Evolutionary conservation across 2,797 vertebrate species (phyloP), one percentile per base, ranked within the genome.

Genomic region (Pelobates cultripes): DNA sequence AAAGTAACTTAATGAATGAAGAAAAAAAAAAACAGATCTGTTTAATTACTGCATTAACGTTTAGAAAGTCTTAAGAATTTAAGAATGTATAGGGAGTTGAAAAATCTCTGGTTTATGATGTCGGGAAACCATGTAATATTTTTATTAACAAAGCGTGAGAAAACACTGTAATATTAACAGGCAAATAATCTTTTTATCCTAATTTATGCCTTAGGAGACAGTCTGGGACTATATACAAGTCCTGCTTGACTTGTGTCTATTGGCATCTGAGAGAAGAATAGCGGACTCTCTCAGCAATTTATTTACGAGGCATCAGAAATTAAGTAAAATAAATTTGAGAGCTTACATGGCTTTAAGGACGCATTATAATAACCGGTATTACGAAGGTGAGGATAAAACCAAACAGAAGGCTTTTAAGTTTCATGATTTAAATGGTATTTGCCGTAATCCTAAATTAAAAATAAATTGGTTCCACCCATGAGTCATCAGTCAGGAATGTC

Each of bases 231-330:
- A 43, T 41, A n/a, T 9, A 10, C 57, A 64, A 10, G 2, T 64
- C 55, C 13, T 57, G 55, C 13, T 57, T 15, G 14, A 47, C 40
- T 55, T 53, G 40, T 13, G 45, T 53, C 72, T 42, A 14, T 3
- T 61, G 72, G 14, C 13, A 40, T 60, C n/a, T 3, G 7, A 42
- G 7, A 14, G 43, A 70, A 75, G 44, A 67, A 68, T 73, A 70
- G 12, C 2, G 43, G 41, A 51, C 61, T 51, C 41, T 17, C 70
- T 55, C 45, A 3, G 45, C 40, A 55, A 73, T 51, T 14, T 43
- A 68, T 81, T 81, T 81, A 76, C 73, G 40, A 81, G 57, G 68
- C 63, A 68, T 74, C 42, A 60, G 41, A 74, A 80, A 75, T 80
- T 13, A 75, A 55, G 6, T 28, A 53, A 47, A 63, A 5, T 44